Conservation (phyloP, 2,113 vertebrate genomes). For the Chionodraco myersi region DNA sequence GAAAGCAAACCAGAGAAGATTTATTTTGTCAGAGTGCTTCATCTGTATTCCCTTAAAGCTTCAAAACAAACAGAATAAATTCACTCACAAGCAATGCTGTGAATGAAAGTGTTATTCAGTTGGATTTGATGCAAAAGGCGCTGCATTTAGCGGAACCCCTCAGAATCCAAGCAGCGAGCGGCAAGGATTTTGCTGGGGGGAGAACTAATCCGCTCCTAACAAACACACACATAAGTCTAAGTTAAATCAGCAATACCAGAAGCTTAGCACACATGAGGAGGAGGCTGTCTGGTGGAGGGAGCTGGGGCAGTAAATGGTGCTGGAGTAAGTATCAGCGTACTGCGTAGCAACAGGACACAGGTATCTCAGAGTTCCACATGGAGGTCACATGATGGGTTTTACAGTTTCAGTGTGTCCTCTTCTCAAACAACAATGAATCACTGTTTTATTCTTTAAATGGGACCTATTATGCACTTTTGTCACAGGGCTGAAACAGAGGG, state of each 20-base stretch:
- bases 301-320: background rate
- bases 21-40: background rate
- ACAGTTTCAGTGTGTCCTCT: background rate
- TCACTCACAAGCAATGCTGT: background rate
- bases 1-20: background rate
- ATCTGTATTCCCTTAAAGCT: background rate
- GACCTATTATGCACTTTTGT: too few relatives aligned
- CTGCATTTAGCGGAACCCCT: background rate
- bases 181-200: background rate
- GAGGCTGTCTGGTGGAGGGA: background rate
- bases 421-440: constrained; percentile 10
- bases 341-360: background rate
- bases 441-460: background rate
- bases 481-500: too few relatives aligned
- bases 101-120: background rate
- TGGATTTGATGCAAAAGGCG: background rate
- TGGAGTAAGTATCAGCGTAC: background rate
- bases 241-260: background rate
- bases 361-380: background rate
- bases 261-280: background rate
- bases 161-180: background rate
- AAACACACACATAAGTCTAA: background rate
- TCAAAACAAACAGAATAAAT: background rate
- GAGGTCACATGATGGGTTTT: background rate
- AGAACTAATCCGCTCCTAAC: constrained; percentile 4